Conservation (phyloP, 2,113 vertebrate genomes). For the Siniperca knerii region DNA sequence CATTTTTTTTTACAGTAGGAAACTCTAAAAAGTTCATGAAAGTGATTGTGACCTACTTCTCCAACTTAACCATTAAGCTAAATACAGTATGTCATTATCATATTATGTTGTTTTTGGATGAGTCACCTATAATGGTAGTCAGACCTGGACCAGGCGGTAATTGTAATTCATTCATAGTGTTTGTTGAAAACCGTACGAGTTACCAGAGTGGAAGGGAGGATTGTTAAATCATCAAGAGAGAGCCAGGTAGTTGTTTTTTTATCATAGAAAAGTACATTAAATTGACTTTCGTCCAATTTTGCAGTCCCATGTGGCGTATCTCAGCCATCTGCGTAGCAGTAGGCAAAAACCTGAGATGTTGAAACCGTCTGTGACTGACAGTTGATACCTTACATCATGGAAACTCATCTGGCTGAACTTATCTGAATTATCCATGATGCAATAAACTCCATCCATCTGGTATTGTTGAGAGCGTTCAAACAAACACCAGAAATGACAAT, state of each 20-base stretch:
- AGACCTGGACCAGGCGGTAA: conserved; percentile 45
- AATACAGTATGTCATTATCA: conserved; percentile 15
- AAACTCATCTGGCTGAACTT: conserved; percentile 64
- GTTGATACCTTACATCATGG: conserved; percentile 51
- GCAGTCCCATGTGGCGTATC: conserved; percentile 25
- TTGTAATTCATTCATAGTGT: conserved; percentile 24
- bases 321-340: conserved; percentile 55
- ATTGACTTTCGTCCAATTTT: conserved; percentile 50
- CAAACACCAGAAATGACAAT: conserved; percentile 48
- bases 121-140: conserved; percentile 36
- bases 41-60: conserved; percentile 50
- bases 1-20: conserved; percentile 35
- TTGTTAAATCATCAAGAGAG: conserved; percentile 35
- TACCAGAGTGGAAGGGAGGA: conserved; percentile 6
- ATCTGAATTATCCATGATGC: conserved; percentile 24
- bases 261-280: conserved; percentile 49
- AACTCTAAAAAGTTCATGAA: conserved; percentile 6
- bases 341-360: conserved; percentile 28
- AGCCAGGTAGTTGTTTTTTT: conserved; percentile 51
- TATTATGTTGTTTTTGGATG: conserved; percentile 48
- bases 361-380: conserved; percentile 42
- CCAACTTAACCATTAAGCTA: conserved; percentile 8
- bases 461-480: conserved; percentile 27
- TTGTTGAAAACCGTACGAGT: neutral
- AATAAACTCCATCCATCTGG: conserved; percentile 41